Percentiles rank a stretch among this genome's conserved stretches.
These are phyloP conservation scores for Papilio protenor DNA, from an alignment of 2,888 invertebrate species.

Conservation along the genomic window DNA sequence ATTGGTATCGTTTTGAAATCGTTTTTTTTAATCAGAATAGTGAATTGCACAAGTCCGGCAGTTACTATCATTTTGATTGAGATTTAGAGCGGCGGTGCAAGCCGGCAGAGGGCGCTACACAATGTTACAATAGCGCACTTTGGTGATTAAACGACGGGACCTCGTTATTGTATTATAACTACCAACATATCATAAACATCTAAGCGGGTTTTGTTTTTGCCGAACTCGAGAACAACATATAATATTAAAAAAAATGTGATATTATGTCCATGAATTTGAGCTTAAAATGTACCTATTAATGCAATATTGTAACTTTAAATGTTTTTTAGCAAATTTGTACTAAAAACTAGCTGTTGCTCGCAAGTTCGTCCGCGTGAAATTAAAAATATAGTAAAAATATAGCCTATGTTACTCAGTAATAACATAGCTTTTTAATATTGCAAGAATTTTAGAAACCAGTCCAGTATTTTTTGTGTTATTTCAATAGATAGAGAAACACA, in stretches of 20 bases:
- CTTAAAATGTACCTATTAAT: too few relatives aligned
- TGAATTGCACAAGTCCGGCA: conserved; percentile 64
- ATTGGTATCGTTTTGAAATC: conserved; percentile 26
- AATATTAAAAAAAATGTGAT: not conserved
- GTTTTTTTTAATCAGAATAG: conserved; percentile 58
- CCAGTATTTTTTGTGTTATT: too few relatives aligned
- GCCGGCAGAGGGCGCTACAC: conserved; percentile 68
- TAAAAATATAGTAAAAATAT: too few relatives aligned
- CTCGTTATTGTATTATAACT: conserved; percentile 40
- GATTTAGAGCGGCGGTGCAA: conserved; percentile 72
- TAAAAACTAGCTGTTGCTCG: too few relatives aligned
- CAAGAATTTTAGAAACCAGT: too few relatives aligned
- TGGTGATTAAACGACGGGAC: conserved; percentile 71
- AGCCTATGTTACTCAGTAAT: too few relatives aligned
- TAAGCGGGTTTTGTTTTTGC: not conserved
- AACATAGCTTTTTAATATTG: too few relatives aligned
- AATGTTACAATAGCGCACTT: conserved; percentile 78
- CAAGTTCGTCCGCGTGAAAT: too few relatives aligned
- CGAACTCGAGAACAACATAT: not conserved
- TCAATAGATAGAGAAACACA: too few relatives aligned
- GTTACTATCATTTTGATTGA: conserved; percentile 79
- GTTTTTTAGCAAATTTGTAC: too few relatives aligned
- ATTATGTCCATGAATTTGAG: too few relatives aligned
- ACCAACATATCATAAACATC: conserved; percentile 18
- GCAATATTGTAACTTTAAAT: too few relatives aligned